Evolutionary conservation across 2,888 invertebrate species (phyloP), one percentile per base, ranked within the genome.

Genomic region (Microctonus brassicae): DNA sequence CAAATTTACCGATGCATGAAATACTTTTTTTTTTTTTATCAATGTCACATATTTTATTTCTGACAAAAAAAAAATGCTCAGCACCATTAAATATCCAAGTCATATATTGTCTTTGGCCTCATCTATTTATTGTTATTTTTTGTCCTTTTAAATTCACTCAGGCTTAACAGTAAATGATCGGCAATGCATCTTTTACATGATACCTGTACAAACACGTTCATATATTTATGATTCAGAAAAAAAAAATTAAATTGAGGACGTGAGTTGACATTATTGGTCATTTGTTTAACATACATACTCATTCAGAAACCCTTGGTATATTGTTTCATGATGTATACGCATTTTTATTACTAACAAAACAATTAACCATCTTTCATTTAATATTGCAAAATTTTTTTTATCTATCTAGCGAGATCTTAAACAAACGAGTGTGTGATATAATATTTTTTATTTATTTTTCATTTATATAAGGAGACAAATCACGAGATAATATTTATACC

Each of bases 21-120:
- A 60, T 33, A 29, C 34, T 60, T 20, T 20, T 58, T 20, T 20
- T 26, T 13, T 29, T 29, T 24, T 26, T 7, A 60, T 60, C 47
- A 47, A 47, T 47, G 47, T 47, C 47, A 47, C 17, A 47, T 17
- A 17, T 34, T 17, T 60, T 5, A 3, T 36, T n/a, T n/a, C n/a
- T n/a, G n/a, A n/a, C n/a, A 13, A 20, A 1, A 33, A 22, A 22
- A 36, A 60, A 60, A 60, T 60, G 20, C 34, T 60, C 34, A 36
- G 60, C 60, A 60, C 60, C 22, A 60, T 60, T 60, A 20, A 60
- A 36, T 60, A 22, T 34, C 34, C 33, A 60, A 60, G 47, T 17
- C 34, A 47, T 47, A 47, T 7, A n/a, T 47, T 17, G 39, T 39
- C 39, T 13, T 3, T 3, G n/a, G 13, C 17, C 17, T 47, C n/a